Base-by-base conservation (phyloP, 2,888 invertebrate species). In the Psylliodes chrysocephalus region DNA sequence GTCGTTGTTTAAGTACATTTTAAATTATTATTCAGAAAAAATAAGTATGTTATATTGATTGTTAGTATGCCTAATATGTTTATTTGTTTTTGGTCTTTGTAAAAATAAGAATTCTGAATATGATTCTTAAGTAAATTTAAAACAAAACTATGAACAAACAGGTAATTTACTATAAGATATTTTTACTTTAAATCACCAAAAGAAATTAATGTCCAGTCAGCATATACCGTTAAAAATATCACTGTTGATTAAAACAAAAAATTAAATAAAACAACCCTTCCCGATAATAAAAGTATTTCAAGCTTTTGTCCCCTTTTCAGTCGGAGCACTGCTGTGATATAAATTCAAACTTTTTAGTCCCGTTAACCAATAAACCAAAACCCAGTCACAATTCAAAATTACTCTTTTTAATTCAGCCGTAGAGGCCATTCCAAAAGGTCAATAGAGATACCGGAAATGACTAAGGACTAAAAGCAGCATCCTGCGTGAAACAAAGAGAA, bases 401-500 rank as follows among this genome's bases (percentile, higher is more conserved):
- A 54, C 54, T 54, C 54, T 54, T 54, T 54, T 53, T 42, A 40
- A 54, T 40, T 54, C 25, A 25, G 10, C 54, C 28, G 18, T 42
- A 42, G 42, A 42, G 40, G 14, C 54, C 17, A 18, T 18, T 18
- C 52, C 52, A 25, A 53, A 40, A 28, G 19, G 38, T 22, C 56
- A 54, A 57, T 52, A 19, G 46, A 33, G 56, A 44, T 30, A 53
- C 60, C 44, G 56, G 46, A 57, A 56, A 56, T 44, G 28, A 22
- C 35, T 44, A 46, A 52, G 44, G 52, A 52, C 56, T 42, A 15
- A 14, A 44, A 52, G 52, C 52, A 28, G 40, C 56, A 51, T 56
- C 19, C 51, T 55, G 56, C 46, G 22, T 22, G 44, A 35, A 38
- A 63, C 46, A 38, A 51, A 63, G 63, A 46, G 53, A 53, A 53